Evolutionary conservation across 2,797 vertebrate genomes (phyloP).

Genomic region (Zenarchopterus dispar): DNA sequence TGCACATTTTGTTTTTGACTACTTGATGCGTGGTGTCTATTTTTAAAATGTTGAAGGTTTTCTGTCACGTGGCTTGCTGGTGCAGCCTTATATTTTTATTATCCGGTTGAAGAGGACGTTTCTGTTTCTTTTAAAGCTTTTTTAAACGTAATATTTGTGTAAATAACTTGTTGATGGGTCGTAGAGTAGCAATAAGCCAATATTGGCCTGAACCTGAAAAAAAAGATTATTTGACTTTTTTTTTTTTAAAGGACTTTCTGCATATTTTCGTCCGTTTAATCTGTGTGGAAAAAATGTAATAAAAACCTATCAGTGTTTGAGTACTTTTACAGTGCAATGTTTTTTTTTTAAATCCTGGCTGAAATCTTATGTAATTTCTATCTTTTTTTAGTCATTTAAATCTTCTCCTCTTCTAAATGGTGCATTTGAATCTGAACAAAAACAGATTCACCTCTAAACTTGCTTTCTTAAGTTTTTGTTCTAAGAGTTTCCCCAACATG

Average conservation of each 20-base stretch:
- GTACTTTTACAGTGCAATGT: slow-evolving; percentile 17
- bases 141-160: slow-evolving; percentile 45
- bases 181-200: slow-evolving; percentile 24
- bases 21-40: slow-evolving; percentile 26
- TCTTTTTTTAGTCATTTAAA: too few relatives aligned
- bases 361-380: neutral
- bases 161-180: slow-evolving; percentile 25
- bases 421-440: too few relatives aligned
- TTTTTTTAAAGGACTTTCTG: slow-evolving; percentile 39
- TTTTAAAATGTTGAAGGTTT: slow-evolving; percentile 36
- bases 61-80: slow-evolving; percentile 19
- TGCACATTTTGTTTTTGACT: slow-evolving; percentile 81
- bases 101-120: slow-evolving; percentile 28
- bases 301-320: slow-evolving; percentile 62
- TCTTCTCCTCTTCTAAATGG: too few relatives aligned
- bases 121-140: slow-evolving; percentile 18
- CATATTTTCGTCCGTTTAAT: slow-evolving; percentile 42
- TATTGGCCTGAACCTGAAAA: slow-evolving; percentile 37
- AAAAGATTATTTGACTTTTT: slow-evolving; percentile 40
- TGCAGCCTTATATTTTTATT: slow-evolving; percentile 20
- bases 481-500: too few relatives aligned
- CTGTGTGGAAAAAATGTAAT: slow-evolving; percentile 58
- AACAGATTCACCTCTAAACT: too few relatives aligned
- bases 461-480: too few relatives aligned
- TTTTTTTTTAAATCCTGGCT: slow-evolving; percentile 1